These are phyloP conservation scores for Arothron firmamentum DNA, from an alignment of 2,113 vertebrate species.

Conservation along the genomic window DNA sequence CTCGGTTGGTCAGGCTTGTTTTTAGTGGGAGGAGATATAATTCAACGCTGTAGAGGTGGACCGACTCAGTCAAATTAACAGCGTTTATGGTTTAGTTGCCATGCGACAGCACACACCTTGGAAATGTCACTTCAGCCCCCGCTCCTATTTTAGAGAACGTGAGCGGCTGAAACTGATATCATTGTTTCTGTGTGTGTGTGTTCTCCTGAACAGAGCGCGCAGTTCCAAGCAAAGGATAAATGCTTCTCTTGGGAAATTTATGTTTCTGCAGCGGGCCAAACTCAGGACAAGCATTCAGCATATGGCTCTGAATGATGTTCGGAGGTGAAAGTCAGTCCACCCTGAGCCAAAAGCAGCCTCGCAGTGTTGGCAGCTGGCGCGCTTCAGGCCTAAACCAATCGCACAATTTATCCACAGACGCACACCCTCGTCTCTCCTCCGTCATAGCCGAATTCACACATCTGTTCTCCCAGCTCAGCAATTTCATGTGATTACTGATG, in stretches of 20 bases:
- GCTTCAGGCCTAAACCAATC: constrained; percentile 12
- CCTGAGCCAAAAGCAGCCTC: constrained; percentile 20
- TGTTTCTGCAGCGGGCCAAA: constrained; percentile 41
- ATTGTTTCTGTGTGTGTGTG: constrained; percentile 23
- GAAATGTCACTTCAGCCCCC: constrained; percentile 51
- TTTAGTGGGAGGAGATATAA: constrained; percentile 24
- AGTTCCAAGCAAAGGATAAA: constrained; percentile 42
- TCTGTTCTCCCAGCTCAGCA: constrained; percentile 52
- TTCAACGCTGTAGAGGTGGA: constrained; percentile 21
- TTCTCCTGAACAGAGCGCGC: constrained; percentile 16
- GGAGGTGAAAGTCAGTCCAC: constrained; percentile 37
- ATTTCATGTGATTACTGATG: constrained; percentile 58
- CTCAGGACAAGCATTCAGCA: constrained; percentile 36
- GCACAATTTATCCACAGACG: constrained; percentile 16
- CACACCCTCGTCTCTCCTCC: constrained; percentile 14
- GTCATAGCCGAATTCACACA: constrained; percentile 30
- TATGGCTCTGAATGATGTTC: constrained; percentile 50
- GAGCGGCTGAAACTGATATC: constrained; percentile 37
- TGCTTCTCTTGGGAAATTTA: constrained; percentile 41
- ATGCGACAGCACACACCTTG: constrained; percentile 61
- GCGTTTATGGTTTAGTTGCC: constrained; percentile 55
- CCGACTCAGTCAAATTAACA: constrained; percentile 53
- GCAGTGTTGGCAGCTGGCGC: constrained; percentile 12
- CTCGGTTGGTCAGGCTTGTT: constrained; percentile 10
- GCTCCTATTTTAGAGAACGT: constrained; percentile 39